Conservation (phyloP, 2,888 invertebrate species). For the Lasioglossum oenotherae region DNA sequence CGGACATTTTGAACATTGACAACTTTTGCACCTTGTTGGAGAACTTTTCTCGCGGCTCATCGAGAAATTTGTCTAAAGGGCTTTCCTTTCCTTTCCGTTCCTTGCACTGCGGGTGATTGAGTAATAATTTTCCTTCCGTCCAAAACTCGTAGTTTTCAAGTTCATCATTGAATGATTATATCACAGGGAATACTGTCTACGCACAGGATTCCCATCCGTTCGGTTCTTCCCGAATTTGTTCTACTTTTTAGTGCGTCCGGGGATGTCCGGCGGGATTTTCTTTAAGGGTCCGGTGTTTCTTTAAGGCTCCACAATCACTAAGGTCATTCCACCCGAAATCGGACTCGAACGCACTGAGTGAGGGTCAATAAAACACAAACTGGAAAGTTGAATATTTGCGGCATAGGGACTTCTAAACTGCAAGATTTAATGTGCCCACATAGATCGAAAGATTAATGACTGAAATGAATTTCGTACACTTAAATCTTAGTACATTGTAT, state of each 20-base stretch:
- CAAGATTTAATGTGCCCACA: background rate
- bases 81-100: too few relatives aligned
- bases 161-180: too few relatives aligned
- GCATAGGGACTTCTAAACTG: background rate
- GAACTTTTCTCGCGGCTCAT: background rate
- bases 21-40: background rate
- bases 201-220: too few relatives aligned
- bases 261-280: too few relatives aligned
- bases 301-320: too few relatives aligned
- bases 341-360: background rate
- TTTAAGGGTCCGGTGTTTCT: too few relatives aligned
- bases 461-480: background rate
- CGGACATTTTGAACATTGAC: background rate
- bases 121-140: too few relatives aligned
- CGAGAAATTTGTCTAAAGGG: background rate
- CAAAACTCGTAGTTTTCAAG: too few relatives aligned
- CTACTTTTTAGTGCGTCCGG: too few relatives aligned
- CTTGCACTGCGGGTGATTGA: background rate
- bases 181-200: too few relatives aligned
- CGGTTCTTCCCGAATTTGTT: too few relatives aligned
- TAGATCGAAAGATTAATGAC: background rate
- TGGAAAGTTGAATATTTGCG: background rate
- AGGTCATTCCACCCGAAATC: too few relatives aligned
- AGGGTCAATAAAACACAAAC: background rate
- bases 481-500: background rate